Conservation (phyloP, 1,140 invertebrate genomes). For the Lepidostoma basale region DNA sequence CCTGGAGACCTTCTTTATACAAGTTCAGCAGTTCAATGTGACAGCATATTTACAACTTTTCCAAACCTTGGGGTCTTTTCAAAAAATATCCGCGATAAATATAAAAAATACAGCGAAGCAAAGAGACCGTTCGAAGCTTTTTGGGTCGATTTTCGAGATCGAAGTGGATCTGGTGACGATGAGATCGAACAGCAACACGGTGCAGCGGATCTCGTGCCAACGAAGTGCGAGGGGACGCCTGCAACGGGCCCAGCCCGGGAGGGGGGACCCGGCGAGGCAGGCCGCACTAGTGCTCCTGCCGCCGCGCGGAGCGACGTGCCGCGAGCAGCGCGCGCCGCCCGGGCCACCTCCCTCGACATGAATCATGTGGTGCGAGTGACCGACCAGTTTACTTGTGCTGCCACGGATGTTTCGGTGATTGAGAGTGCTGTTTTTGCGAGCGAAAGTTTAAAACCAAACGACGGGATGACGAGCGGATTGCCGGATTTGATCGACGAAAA, state of each 20-base stretch:
- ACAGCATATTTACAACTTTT: too few relatives aligned
- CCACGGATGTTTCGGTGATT: too few relatives aligned
- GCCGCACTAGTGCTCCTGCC: not conserved
- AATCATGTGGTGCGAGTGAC: not conserved
- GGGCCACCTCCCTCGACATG: not conserved
- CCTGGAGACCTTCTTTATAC: too few relatives aligned
- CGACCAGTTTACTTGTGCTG: too few relatives aligned
- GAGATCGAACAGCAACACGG: not conserved
- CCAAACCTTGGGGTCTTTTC: too few relatives aligned
- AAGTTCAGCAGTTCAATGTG: too few relatives aligned
- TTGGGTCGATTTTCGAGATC: constrained; percentile 1
- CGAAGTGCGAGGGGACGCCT: not conserved
- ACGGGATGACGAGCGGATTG: not conserved
- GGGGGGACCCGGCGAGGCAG: not conserved
- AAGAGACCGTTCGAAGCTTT: constrained; percentile 1
- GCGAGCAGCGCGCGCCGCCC: not conserved
- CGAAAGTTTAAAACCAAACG: not conserved
- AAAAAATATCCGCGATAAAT: not conserved
- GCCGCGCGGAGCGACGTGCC: constrained; percentile 1
- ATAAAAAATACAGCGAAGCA: not conserved
- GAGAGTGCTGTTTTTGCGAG: not conserved
- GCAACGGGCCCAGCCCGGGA: not conserved
- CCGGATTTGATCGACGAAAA: not conserved
- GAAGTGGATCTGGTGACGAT: not conserved
- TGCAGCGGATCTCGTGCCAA: not conserved